Conservation (phyloP, 2,113 vertebrate genomes). For the Nerophis ophidion region DNA sequence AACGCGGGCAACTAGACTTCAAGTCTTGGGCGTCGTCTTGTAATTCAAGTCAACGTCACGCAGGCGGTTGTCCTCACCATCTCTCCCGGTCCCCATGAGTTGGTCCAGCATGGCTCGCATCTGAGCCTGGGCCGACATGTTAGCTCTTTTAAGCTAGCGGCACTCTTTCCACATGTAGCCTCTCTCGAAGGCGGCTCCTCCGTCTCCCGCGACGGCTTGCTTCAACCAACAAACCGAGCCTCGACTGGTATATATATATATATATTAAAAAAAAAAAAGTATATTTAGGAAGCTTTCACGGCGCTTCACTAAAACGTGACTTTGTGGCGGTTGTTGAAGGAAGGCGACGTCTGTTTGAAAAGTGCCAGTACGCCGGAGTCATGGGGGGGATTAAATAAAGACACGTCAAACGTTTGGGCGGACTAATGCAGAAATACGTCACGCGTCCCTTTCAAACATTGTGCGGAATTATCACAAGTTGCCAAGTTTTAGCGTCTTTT, state of each 20-base stretch:
- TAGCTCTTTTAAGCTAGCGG: constrained; percentile 16
- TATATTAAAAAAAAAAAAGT: not conserved
- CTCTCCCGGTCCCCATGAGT: constrained; percentile 95
- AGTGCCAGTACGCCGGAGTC: constrained; percentile 30
- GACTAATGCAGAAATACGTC: not conserved
- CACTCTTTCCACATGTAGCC: constrained; percentile 51
- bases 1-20: constrained; percentile 2
- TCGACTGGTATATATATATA: not conserved
- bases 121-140: constrained; percentile 97
- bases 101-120: constrained; percentile 99
- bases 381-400: constrained; percentile 10
- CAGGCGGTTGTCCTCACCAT: constrained; percentile 76
- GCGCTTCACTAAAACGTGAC: constrained; percentile 12
- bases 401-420: not conserved
- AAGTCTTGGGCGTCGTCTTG: not conserved
- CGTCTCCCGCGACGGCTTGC: constrained; percentile 14
- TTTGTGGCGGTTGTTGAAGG: constrained; percentile 31
- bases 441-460: constrained; percentile 7
- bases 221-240: not conserved
- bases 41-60: too few species aligned
- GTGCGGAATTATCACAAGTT: constrained; percentile 35
- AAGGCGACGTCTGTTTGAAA: constrained; percentile 49
- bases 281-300: not conserved
- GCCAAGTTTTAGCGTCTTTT: constrained; percentile 44
- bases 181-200: constrained; percentile 33